phyloP scores from a whole-genome alignment of 2,797 vertebrate species.

The Gymnothorax reevesii region DNA sequence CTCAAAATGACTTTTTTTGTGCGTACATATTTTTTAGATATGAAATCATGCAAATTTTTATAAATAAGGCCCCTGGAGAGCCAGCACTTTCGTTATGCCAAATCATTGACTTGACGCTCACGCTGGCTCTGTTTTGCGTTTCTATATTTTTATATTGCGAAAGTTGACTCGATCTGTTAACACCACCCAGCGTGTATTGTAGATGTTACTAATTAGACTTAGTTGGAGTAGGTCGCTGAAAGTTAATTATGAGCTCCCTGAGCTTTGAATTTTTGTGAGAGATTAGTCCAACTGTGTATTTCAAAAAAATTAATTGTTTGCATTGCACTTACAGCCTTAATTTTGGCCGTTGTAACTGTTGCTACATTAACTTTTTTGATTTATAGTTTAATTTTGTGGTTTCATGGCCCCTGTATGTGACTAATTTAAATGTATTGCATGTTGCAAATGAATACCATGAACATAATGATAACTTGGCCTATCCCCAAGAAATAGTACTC shows the following conservation, averaged over 20 bases:
- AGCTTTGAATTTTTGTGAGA: slow-evolving; percentile 51
- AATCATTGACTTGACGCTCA: no score
- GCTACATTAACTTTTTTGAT: slow-evolving; percentile 29
- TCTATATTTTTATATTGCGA: no score
- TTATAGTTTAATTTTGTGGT: slow-evolving; percentile 23
- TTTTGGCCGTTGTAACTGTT: slow-evolving; percentile 28
- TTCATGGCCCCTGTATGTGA: slow-evolving; percentile 33
- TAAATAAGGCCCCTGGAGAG: no score
- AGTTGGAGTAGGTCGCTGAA: slow-evolving; percentile 50
- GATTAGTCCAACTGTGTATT: slow-evolving; percentile 44
- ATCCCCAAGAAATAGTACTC: neutral
- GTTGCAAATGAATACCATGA: slow-evolving; percentile 8
- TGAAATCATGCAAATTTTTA: no score
- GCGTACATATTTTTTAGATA: no score
- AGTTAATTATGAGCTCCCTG: slow-evolving; percentile 56
- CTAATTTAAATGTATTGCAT: slow-evolving; percentile 14
- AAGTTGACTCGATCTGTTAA: neutral
- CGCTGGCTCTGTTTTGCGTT: no score
- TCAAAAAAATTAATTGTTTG: slow-evolving; percentile 21
- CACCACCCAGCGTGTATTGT: slow-evolving; percentile 38
- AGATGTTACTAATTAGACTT: slow-evolving; percentile 55
- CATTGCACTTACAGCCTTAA: slow-evolving; percentile 8
- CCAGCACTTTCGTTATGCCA: no score
- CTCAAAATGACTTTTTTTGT: no score
- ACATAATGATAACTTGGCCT: slow-evolving; percentile 10